Conservation (phyloP, 37 sponge, comb jelly and placozoan genomes). For the Chondrosia reniformis region DNA sequence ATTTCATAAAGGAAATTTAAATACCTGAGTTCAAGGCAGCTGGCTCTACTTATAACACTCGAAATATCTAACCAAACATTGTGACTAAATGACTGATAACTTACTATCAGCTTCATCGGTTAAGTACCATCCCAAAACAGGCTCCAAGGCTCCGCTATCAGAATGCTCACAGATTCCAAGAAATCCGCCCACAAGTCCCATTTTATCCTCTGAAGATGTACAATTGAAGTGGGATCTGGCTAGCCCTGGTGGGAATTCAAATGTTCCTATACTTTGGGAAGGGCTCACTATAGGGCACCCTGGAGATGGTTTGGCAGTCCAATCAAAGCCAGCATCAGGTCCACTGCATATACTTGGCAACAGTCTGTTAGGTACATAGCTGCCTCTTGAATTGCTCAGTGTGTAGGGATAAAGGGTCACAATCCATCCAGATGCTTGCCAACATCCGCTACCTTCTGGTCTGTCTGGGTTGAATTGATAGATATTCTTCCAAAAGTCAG, state of each 20-base stretch:
- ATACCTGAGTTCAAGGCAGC: no score
- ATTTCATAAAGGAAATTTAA: no score
- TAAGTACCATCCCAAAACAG: conserved; percentile 3
- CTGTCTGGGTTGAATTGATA: conserved; percentile 5
- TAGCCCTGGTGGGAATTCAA: conserved; percentile 4
- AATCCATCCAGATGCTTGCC: conserved; percentile 16
- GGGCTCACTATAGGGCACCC: neutral
- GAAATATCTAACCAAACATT: no score
- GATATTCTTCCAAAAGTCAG: conserved; percentile 15
- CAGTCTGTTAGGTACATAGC: neutral
- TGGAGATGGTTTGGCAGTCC: neutral
- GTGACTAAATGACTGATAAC: no score
- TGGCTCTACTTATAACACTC: no score
- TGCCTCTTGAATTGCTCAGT: neutral
- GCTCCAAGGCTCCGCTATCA: neutral
- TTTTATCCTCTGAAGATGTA: neutral
- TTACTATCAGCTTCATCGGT: conserved; percentile 15
- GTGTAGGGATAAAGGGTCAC: conserved; percentile 5
- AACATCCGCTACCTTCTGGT: neutral
- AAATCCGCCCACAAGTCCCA: conserved; percentile 3
- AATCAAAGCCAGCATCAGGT: neutral
- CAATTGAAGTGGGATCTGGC: neutral
- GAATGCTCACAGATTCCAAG: neutral
- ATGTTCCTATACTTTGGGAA: neutral
- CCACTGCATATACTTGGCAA: neutral